phyloP scores from a whole-genome alignment of 1,140 invertebrate species.

The Condylostylus longicornis region DNA sequence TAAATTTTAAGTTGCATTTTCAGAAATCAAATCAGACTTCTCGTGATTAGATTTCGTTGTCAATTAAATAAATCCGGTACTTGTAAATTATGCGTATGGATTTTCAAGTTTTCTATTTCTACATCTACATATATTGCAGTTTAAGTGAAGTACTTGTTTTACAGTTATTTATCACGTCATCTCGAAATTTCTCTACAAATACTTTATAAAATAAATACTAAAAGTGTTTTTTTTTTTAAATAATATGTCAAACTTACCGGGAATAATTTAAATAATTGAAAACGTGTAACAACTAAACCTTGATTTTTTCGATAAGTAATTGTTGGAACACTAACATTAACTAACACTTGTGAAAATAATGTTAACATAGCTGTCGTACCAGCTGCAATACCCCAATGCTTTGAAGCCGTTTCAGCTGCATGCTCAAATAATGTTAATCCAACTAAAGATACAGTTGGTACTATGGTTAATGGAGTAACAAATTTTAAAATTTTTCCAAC shows the following conservation, averaged over 20 bases:
- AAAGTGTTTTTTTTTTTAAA: too few species aligned
- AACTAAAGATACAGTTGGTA: slow-evolving; percentile 63
- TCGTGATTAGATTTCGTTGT: too few species aligned
- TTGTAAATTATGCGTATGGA: too few species aligned
- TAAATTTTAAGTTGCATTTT: too few species aligned
- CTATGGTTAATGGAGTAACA: slow-evolving; percentile 66
- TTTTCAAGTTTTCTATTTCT: too few species aligned
- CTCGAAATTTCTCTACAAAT: too few species aligned
- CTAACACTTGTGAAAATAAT: slow-evolving; percentile 67
- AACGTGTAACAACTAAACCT: slow-evolving; percentile 44
- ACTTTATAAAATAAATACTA: too few species aligned
- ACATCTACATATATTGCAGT: too few species aligned
- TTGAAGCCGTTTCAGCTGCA: slow-evolving; percentile 54
- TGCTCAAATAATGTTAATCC: slow-evolving; percentile 66
- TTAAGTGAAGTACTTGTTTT: too few species aligned
- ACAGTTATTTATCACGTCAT: too few species aligned
- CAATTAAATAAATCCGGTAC: too few species aligned
- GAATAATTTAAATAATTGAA: slow-evolving; percentile 66
- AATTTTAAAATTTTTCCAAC: slow-evolving; percentile 55
- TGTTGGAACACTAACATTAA: slow-evolving; percentile 49
- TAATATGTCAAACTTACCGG: slow-evolving; percentile 45
- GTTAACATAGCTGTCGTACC: slow-evolving; percentile 64
- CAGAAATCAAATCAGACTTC: too few species aligned
- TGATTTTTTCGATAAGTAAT: slow-evolving; percentile 41
- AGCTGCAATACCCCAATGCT: slow-evolving; percentile 66